These are phyloP conservation scores for Clarias batrachus DNA, from an alignment of 2,113 vertebrate species.

Conservation along the genomic window DNA sequence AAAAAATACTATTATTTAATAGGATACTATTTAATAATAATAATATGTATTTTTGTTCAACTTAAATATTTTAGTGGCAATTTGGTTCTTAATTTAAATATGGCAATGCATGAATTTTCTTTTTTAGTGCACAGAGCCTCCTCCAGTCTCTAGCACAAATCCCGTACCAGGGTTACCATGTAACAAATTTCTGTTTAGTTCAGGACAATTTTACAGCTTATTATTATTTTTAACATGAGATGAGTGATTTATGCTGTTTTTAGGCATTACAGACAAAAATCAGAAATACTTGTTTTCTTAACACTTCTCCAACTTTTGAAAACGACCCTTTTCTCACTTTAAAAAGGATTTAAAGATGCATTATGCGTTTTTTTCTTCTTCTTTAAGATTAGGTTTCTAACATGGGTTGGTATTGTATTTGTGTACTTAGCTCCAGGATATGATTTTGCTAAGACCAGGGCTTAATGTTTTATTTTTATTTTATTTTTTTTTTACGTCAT, in stretches of 20 bases:
- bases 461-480: background rate
- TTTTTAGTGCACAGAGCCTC: constrained; percentile 20
- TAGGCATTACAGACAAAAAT: background rate
- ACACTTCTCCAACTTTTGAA: background rate
- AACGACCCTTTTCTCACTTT: background rate
- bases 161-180: constrained; percentile 48
- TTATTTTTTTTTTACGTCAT: background rate
- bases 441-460: background rate
- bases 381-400: background rate
- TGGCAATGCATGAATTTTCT: too few relatives aligned
- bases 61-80: too few relatives aligned
- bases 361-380: background rate
- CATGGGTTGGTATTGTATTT: background rate
- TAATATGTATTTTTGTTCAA: too few relatives aligned
- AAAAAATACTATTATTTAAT: too few relatives aligned
- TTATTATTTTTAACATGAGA: constrained; percentile 14
- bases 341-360: background rate
- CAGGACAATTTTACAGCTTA: background rate
- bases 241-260: background rate
- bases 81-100: too few relatives aligned
- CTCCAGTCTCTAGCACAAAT: constrained; percentile 55
- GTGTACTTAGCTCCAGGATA: too few relatives aligned
- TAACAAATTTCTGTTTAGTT: constrained; percentile 3
- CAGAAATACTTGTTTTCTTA: background rate
- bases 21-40: too few relatives aligned